Evolutionary conservation across 2,888 invertebrate genomes (phyloP).

Genomic region (Ormyrus labotus): DNA sequence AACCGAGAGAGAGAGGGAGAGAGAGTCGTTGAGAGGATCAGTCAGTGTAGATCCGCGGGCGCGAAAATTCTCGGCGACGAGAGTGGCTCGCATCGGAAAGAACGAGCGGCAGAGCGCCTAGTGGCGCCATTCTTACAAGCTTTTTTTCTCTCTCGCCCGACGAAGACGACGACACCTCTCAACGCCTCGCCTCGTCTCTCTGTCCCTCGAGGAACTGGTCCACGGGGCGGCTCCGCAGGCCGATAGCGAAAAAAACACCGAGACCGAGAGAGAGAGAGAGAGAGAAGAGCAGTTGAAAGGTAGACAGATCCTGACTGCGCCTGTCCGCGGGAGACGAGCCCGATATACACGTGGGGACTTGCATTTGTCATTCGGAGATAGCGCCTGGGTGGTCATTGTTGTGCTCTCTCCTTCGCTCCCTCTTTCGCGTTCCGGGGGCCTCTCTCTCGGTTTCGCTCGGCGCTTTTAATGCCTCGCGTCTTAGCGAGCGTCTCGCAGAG

Average conservation of each 20-base stretch:
- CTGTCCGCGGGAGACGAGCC: constrained; percentile 58
- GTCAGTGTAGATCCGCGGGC: constrained; percentile 56
- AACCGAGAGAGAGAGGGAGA: no score
- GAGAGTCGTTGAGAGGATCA: constrained; percentile 61
- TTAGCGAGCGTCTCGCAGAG: no score
- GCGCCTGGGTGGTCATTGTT: constrained; percentile 70
- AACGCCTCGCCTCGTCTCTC: constrained; percentile 22
- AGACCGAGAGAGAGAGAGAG: constrained; percentile 10
- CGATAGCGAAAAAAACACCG: constrained; percentile 10
- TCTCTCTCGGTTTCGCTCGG: no score
- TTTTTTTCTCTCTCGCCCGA: neutral
- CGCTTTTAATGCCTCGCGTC: no score
- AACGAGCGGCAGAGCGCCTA: neutral
- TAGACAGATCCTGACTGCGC: constrained; percentile 58
- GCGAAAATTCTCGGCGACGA: constrained; percentile 36
- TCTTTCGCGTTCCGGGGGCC: neutral
- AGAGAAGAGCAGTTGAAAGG: constrained; percentile 53
- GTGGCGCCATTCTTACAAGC: neutral
- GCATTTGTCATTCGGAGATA: constrained; percentile 70
- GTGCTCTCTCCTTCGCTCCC: constrained; percentile 45
- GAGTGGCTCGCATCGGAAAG: constrained; percentile 22
- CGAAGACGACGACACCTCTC: constrained; percentile 36
- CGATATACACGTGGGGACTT: constrained; percentile 56
- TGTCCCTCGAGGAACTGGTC: neutral
- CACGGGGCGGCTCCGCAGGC: neutral